Evolutionary conservation across 1,140 invertebrate species (phyloP), one percentile per base, ranked within the genome.

Genomic region (Ceratina japonica): DNA sequence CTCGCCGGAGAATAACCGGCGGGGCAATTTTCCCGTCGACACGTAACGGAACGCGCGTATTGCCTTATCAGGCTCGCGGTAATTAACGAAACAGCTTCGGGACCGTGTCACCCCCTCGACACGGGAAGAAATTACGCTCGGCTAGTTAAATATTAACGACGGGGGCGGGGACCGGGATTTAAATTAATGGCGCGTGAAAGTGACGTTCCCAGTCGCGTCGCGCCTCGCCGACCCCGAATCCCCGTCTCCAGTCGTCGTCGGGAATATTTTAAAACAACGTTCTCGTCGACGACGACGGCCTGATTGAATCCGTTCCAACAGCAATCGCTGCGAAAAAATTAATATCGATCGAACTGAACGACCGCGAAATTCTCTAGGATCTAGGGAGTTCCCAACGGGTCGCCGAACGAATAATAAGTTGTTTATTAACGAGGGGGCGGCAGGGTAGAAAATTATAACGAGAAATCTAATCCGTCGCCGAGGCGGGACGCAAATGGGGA

Each of bases 391-490:
- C 3, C n/a, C 1, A 5, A 20, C 51, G 52, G 18, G 4, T 56
- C 13, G 8, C 2, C 68, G 27, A 20, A 68, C 31, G 54, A 59
- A 69, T 59, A 70, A 62, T 61, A 61, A 71, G 27, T 71, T 71
- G 74, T 44, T 61, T 71, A 71, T 77, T 71, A 62, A n/a, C 2
- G 7, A 7, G 5, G 15, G 49, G 10, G 37, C n/a, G 8, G 22
- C 22, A 24, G 10, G 12, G 61, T 7, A 49, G 31, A 65, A 75
- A 75, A 75, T 79, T 79, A 75, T 68, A 79, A 79, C 31, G 71
- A 75, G 62, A 61, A 75, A 66, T 66, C 71, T 79, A 79, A 75
- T 79, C 77, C 70, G 7, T 65, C 74, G 51, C n/a, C 31, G 15
- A n/a, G 58, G 44, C 27, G 31, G 31, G 22, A 70, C n/a, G 68